These are phyloP conservation scores for Leptobrachium ailaonicum DNA, from an alignment of 2,113 vertebrate species.

Conservation along the genomic window DNA sequence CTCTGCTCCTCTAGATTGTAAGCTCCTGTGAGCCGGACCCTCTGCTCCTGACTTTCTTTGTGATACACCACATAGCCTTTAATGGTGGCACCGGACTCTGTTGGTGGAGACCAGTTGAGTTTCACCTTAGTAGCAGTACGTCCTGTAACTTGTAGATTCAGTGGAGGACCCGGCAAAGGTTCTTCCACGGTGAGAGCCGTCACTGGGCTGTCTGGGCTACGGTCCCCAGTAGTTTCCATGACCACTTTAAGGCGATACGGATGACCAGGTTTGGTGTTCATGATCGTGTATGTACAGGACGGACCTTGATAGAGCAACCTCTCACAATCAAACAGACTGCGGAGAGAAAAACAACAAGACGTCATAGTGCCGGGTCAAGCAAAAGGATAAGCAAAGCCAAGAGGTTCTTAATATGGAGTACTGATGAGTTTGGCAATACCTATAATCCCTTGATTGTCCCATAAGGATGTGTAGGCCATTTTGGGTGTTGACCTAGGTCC, in stretches of 20 bases:
- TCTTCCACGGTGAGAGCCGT: conserved; percentile 39
- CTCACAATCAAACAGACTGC: conserved; percentile 54
- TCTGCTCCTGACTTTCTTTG: conserved; percentile 11
- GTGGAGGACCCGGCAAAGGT: conserved; percentile 41
- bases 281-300: conserved; percentile 43
- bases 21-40: no score
- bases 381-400: neutral
- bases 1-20: no score
- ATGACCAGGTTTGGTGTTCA: conserved; percentile 27
- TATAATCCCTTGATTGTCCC: no score
- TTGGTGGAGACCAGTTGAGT: conserved; percentile 55
- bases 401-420: neutral
- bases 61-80: conserved; percentile 52
- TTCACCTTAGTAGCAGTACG: conserved; percentile 55
- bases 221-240: conserved; percentile 53
- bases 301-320: conserved; percentile 53
- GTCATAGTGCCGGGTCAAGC: no score
- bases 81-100: conserved; percentile 22
- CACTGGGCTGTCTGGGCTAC: conserved; percentile 53
- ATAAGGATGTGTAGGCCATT: no score
- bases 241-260: conserved; percentile 46
- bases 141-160: conserved; percentile 51
- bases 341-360: neutral
- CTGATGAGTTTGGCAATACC: neutral
- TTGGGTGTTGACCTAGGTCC: no score